Evolutionary conservation across 2,888 invertebrate species (phyloP).

Genomic region (Blastobasis adustella): DNA sequence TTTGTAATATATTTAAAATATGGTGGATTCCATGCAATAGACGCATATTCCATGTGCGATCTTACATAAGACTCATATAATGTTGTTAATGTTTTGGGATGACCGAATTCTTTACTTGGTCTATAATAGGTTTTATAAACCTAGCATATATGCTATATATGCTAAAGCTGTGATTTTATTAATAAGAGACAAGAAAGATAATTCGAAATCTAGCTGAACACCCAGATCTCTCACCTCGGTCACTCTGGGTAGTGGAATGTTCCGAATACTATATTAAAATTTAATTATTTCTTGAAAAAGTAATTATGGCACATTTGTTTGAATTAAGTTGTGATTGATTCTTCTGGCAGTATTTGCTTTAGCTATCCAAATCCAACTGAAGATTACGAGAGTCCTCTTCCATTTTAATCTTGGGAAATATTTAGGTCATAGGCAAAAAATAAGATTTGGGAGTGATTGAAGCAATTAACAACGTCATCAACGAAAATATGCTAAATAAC

Average conservation of each 20-base stretch:
- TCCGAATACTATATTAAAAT: neutral
- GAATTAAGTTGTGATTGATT: neutral
- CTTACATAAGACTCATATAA: no score
- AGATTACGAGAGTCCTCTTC: neutral
- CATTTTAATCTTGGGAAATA: neutral
- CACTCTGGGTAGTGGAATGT: neutral
- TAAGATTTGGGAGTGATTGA: neutral
- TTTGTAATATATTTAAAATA: no score
- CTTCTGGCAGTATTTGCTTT: neutral
- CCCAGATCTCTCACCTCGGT: no score
- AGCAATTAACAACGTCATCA: neutral
- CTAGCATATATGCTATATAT: neutral
- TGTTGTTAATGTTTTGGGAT: no score
- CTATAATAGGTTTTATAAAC: neutral
- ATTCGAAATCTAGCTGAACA: neutral
- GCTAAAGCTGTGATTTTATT: neutral
- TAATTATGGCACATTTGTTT: neutral
- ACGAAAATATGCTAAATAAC: conserved; percentile 1
- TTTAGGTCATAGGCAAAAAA: conserved; percentile 1
- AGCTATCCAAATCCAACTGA: neutral
- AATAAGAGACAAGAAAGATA: neutral
- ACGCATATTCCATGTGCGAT: neutral
- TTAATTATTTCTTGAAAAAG: neutral
- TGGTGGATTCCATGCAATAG: neutral
- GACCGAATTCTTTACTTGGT: neutral